Conservation (phyloP, 2,113 vertebrate species). For the Carettochelys insculpta region DNA sequence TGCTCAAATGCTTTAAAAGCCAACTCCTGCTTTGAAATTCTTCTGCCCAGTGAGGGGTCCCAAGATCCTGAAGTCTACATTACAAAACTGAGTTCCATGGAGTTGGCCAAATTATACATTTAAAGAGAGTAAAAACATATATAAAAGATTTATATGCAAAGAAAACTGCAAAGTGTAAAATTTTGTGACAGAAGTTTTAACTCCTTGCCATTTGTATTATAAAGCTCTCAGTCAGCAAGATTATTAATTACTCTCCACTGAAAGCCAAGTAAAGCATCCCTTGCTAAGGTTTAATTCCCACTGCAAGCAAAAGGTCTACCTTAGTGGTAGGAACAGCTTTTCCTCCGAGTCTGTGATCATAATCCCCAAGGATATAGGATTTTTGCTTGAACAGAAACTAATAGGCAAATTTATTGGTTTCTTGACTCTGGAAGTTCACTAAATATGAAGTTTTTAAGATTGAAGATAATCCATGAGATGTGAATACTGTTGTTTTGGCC, state of each 20-base stretch:
- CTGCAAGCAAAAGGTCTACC: neutral
- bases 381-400: neutral
- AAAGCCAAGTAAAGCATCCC: neutral
- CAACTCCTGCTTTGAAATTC: neutral
- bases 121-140: neutral
- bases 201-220: neutral
- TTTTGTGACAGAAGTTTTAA: neutral
- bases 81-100: neutral
- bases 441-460: neutral
- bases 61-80: neutral
- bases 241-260: conserved; percentile 9
- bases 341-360: neutral
- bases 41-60: neutral
- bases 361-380: neutral
- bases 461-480: neutral
- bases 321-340: neutral
- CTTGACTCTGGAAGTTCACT: neutral
- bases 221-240: neutral
- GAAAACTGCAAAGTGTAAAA: neutral
- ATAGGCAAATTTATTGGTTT: neutral
- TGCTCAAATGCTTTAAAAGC: neutral
- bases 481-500: no score
- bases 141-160: neutral
- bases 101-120: neutral
- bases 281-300: neutral